A percentile compares a stretch with the other conserved stretches of the same genome.
These are phyloP conservation scores for Doris montereyensis DNA, from an alignment of 2,888 invertebrate species.

Conservation along the genomic window DNA sequence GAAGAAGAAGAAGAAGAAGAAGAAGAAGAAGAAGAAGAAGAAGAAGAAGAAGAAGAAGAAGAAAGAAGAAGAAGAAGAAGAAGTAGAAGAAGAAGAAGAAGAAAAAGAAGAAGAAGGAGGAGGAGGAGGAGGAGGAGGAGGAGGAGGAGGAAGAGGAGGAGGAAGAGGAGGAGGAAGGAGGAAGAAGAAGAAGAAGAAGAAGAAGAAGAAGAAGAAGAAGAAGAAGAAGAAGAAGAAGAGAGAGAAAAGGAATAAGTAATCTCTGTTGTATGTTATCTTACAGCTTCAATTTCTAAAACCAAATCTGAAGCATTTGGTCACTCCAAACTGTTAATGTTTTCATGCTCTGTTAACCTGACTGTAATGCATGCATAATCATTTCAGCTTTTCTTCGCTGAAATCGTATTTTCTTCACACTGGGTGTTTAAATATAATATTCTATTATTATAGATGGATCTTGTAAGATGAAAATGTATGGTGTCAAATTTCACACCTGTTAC, in stretches of 20 bases:
- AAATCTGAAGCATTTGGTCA: background rate
- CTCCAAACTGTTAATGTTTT: too few relatives aligned
- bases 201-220: background rate
- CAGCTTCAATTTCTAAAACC: background rate
- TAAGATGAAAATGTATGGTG: too few relatives aligned
- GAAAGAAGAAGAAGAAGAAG: constrained; percentile 4
- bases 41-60: background rate
- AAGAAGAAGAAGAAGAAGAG: background rate
- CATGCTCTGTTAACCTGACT: too few relatives aligned
- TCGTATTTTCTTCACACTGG: too few relatives aligned
- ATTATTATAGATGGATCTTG: too few relatives aligned
- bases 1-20: background rate
- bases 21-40: background rate
- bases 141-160: background rate
- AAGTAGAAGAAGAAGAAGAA: background rate
- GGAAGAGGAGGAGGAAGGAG: background rate
- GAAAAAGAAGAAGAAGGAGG: background rate
- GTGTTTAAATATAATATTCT: too few relatives aligned
- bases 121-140: constrained; percentile 1
- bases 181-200: too few relatives aligned
- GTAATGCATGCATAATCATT: too few relatives aligned
- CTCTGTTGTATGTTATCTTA: background rate
- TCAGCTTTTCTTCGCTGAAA: too few relatives aligned
- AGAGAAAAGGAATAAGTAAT: background rate
- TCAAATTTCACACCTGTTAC: too few relatives aligned